Base-by-base conservation (phyloP, 2,797 vertebrate species). In the Ctenopoma kingsleyae region DNA sequence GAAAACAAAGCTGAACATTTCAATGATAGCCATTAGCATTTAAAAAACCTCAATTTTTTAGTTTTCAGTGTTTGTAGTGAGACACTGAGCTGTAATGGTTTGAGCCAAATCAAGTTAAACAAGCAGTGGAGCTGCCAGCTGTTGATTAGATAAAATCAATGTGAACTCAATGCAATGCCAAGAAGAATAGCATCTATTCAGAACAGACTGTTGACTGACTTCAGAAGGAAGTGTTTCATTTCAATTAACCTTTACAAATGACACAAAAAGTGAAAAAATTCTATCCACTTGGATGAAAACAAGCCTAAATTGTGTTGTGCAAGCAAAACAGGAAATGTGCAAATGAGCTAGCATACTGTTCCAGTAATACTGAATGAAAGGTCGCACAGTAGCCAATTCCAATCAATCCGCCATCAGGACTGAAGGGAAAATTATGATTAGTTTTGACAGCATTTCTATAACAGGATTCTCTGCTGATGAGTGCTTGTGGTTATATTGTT, bases 311-410 rank as follows among this genome's bases (percentile, higher is more conserved):
- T 25, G 22, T 22, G 53, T 51, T 20, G 6, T 53, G 43, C 13
- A 43, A 70, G 23, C 23, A 19, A 52, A 71, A 56, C 4, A 20
- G 23, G 12, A 63, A 55, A 30, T 58, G 54, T 41, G 41, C n/a
- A 54, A 62, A 30, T 36, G 30, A 53, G 7, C 47, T 17, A 52
- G 40, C 27, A 3, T 6, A 3, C 13, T 60, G 17, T 66, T 69
- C 44, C 69, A 54, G 65, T 67, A 69, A 66, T 6, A 30, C 43
- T 36, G 30, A 35, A 35, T 50, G 25, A 78, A 74, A 81, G 52
- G 56, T 67, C 48, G 73, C 47, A 69, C 7, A 40, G 30, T 12
- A 49, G 20, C 44, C 36, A 44, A 22, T 23, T 67, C 6, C 49
- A 73, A 73, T 63, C 43, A 70, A 36, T 53, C n/a, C 57, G 47